These are phyloP conservation scores for Rhea pennata DNA, from an alignment of 2,113 vertebrate species.

Conservation along the genomic window DNA sequence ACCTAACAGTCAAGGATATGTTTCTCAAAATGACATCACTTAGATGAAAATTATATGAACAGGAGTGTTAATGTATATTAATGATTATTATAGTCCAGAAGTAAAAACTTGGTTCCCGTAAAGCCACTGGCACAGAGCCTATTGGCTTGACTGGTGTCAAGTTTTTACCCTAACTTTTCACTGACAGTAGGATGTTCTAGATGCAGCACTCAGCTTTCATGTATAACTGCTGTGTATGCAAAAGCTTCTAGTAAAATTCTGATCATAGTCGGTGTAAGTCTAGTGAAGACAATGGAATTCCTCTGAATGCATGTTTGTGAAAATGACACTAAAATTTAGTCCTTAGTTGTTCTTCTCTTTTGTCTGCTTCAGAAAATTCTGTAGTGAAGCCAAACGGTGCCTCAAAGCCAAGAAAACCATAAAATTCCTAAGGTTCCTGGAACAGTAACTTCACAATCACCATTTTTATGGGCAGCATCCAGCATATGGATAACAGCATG, in stretches of 20 bases:
- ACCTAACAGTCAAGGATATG: background rate
- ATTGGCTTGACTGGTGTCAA: background rate
- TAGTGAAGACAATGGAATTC: background rate
- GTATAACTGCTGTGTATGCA: background rate
- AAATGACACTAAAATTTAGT: background rate
- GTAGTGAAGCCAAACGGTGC: background rate
- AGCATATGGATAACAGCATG: constrained; percentile 55
- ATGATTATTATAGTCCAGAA: background rate
- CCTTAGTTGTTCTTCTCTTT: background rate
- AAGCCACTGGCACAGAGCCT: background rate
- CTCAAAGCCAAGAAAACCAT: background rate
- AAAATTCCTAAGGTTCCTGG: background rate
- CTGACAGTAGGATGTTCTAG: background rate
- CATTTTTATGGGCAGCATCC: background rate
- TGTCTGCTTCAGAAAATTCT: background rate
- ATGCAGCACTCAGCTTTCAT: background rate
- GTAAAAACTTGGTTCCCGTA: background rate
- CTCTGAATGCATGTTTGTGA: background rate
- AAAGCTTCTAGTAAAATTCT: background rate
- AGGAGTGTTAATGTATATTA: background rate
- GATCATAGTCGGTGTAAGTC: background rate
- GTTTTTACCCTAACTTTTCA: background rate
- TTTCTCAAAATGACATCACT: background rate
- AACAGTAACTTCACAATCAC: constrained; percentile 2
- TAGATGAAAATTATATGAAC: background rate